Base-by-base conservation (phyloP, 2,113 vertebrate genomes). In the Periophthalmodon schlosseri region DNA sequence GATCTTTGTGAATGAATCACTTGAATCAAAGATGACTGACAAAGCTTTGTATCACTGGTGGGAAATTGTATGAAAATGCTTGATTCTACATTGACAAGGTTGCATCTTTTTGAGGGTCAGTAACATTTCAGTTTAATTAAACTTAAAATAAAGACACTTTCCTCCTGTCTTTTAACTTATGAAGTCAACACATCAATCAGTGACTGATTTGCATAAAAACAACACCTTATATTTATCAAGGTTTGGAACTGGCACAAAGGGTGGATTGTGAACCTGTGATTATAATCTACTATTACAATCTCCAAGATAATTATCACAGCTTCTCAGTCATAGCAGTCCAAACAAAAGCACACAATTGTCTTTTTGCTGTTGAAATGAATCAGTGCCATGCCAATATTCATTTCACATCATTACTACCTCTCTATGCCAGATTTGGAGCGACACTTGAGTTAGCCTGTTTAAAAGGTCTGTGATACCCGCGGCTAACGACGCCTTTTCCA, bases 391-490 rank as follows among this genome's bases (percentile, higher is more conserved):
- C n/a, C n/a, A n/a, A n/a, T 9, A 10, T 56, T 56, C 8, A 56
- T 14, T 60, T 28, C 13, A 23, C 21, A 23, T 57, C 4, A 13
- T 57, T 23, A 57, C n/a, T 57, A 24, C 56, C 5, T 28, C 16
- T 63, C 60, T 10, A 9, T 0, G 16, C 24, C 24, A n/a, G 63
- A 20, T 7, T 23, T 8, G 46, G 1, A 68, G 47, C 68, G 80
- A 73, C 74, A 68, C 68, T 44, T 24, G 15, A 63, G 64, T 70
- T 47, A 69, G 66, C 70, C 44, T 80, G 72, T 58, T 75, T 80
- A 85, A 65, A 28, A 89, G 78, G 72, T 87, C 70, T 46, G 44
- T 63, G 8, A 44, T 24, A 79, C 86, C 80, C 72, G 63, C 5
- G 78, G 87, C 83, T 57, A 69, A 56, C 15, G 2, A 0, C 0